phyloP scores from a whole-genome alignment of 2,888 invertebrate species.

The Microplitis manilae region DNA sequence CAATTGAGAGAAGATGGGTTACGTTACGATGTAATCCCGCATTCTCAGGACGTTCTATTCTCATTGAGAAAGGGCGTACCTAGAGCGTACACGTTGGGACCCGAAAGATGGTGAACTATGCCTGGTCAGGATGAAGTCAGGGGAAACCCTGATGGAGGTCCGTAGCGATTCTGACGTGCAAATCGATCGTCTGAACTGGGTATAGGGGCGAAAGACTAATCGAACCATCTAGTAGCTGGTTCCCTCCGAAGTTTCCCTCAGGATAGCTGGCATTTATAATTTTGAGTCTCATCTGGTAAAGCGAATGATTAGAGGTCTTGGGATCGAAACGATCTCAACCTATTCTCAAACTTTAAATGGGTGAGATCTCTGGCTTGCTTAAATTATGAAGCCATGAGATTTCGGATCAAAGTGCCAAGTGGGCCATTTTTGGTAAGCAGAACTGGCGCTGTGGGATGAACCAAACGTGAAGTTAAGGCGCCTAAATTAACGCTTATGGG shows the following conservation, averaged over 20 bases:
- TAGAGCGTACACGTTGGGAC: slow-evolving; percentile 80
- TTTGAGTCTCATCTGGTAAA: no score
- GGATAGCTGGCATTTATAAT: no score
- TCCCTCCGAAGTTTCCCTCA: no score
- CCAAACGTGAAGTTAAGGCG: slow-evolving; percentile 64
- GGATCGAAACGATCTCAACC: no score
- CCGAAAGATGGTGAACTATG: slow-evolving; percentile 84
- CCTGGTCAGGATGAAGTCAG: slow-evolving; percentile 81
- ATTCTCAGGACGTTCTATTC: neutral
- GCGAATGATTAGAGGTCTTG: no score
- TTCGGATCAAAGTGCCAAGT: slow-evolving; percentile 45
- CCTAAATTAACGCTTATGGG: slow-evolving; percentile 64
- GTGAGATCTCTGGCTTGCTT: no score
- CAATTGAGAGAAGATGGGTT: no score
- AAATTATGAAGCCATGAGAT: no score
- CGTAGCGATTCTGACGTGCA: slow-evolving; percentile 85
- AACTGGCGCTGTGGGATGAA: slow-evolving; percentile 53
- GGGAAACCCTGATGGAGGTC: slow-evolving; percentile 82
- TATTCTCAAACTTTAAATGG: no score
- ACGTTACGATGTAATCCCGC: no score
- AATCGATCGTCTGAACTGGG: slow-evolving; percentile 85
- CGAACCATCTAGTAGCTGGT: no score
- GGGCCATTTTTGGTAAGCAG: slow-evolving; percentile 49
- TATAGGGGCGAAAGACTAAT: slow-evolving; percentile 72
- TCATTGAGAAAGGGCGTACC: slow-evolving; percentile 70